phyloP scores from a whole-genome alignment of 1,140 invertebrate species.

The Lepidurus couesii region DNA sequence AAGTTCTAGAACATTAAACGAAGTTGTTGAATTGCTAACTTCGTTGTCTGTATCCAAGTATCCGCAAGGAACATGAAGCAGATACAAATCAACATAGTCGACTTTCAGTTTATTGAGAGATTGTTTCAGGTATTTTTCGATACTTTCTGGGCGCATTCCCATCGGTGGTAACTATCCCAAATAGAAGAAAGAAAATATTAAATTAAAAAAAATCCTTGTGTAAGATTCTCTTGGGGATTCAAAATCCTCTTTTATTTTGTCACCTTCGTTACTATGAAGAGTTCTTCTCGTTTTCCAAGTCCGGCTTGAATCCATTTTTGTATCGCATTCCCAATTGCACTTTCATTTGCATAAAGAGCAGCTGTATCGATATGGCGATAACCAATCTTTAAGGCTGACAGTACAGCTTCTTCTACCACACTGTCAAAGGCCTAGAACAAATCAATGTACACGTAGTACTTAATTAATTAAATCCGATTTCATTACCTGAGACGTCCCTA shows the following conservation, averaged over 20 bases:
- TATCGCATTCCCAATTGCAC: conserved; percentile 44
- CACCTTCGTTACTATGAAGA: conserved; percentile 58
- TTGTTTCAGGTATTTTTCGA: conserved; percentile 57
- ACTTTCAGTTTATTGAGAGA: conserved; percentile 44
- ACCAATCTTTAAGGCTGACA: conserved; percentile 59
- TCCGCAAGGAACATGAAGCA: conserved; percentile 73
- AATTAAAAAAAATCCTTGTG: not conserved
- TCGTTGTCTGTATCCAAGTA: conserved; percentile 50
- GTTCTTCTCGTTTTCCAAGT: conserved; percentile 43
- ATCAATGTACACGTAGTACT: not conserved
- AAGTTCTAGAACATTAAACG: conserved; percentile 54
- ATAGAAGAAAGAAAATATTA: not conserved
- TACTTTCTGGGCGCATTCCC: conserved; percentile 53
- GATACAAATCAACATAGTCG: conserved; percentile 53
- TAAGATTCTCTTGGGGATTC: not conserved
- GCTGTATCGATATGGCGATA: conserved; percentile 68
- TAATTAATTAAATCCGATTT: not conserved
- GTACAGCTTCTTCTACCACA: conserved; percentile 54
- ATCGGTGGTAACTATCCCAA: conserved; percentile 41
- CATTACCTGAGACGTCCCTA: conserved; percentile 24
- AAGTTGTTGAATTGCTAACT: conserved; percentile 44
- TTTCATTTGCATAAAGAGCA: conserved; percentile 51
- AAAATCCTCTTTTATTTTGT: not conserved
- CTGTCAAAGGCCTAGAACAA: not conserved
- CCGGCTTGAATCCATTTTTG: conserved; percentile 44